Conservation (phyloP, 1,140 invertebrate genomes). For the Diachasmimorpha longicaudata region DNA sequence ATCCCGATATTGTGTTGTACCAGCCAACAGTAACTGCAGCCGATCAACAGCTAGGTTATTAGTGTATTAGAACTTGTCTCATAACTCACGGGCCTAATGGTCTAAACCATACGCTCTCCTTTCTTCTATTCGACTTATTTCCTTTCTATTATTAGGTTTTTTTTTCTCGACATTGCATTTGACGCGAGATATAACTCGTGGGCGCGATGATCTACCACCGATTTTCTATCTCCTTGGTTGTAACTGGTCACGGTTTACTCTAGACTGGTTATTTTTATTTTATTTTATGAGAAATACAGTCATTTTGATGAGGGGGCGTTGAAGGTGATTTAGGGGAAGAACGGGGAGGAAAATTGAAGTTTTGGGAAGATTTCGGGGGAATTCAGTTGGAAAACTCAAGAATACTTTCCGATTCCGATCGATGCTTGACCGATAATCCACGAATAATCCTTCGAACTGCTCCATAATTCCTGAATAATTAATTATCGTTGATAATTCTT, state of each 20-base stretch:
- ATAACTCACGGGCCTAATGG: constrained; percentile 61
- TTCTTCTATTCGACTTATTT: constrained; percentile 23
- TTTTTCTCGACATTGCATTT: constrained; percentile 28
- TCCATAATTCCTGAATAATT: no score
- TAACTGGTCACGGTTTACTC: not conserved
- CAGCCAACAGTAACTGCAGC: constrained; percentile 17
- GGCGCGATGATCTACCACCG: not conserved
- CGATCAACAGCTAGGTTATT: constrained; percentile 60
- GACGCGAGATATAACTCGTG: not conserved
- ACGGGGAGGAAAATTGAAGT: no score
- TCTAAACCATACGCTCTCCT: constrained; percentile 39
- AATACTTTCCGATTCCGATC: no score
- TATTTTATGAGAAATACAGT: no score
- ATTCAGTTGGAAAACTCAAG: no score
- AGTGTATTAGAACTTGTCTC: constrained; percentile 61
- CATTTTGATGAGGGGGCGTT: not conserved
- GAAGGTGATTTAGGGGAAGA: no score
- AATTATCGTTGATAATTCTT: no score
- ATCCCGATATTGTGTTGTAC: not conserved
- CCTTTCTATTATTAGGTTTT: constrained; percentile 12
- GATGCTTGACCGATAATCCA: no score
- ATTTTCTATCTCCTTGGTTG: not conserved
- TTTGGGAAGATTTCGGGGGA: no score
- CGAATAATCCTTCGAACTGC: no score
- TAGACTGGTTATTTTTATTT: no score